Evolutionary conservation across 30 jellyfish, hydroid and myxozoan genomes (phyloP).

Genomic region (Thelohanellus kitauei): DNA sequence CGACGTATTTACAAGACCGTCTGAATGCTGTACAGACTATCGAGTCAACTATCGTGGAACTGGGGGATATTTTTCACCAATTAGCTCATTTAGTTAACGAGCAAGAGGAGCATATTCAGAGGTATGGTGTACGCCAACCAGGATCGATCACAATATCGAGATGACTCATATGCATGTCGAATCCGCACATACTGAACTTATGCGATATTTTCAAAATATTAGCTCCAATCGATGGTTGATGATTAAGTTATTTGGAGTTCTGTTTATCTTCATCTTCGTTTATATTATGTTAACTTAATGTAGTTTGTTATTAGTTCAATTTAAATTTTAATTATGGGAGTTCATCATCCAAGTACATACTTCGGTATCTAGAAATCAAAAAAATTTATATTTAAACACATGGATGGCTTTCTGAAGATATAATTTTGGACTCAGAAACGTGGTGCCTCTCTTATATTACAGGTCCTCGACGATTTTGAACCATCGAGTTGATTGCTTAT

Average conservation of each 20-base stretch:
- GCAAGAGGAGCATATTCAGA: conserved; percentile 82
- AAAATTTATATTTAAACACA: too few relatives aligned
- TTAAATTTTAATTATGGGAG: too few relatives aligned
- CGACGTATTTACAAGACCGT: conserved; percentile 26
- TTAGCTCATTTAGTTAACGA: conserved; percentile 81
- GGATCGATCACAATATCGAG: conserved; percentile 73
- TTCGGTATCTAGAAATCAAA: too few relatives aligned
- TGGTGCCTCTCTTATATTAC: too few relatives aligned
- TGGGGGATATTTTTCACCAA: conserved; percentile 81
- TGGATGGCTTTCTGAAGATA: too few relatives aligned
- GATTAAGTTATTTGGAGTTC: conserved; percentile 32
- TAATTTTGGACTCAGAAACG: too few relatives aligned
- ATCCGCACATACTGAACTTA: conserved; percentile 73
- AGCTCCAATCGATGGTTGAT: conserved; percentile 90
- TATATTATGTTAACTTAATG: conserved; percentile 27
- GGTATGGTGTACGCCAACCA: conserved; percentile 13
- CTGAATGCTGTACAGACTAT: conserved; percentile 79
- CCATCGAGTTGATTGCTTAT: too few relatives aligned
- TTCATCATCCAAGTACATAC: too few relatives aligned
- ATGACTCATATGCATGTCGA: conserved; percentile 82
- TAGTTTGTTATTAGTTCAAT: too few relatives aligned
- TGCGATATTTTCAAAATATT: conserved; percentile 46
- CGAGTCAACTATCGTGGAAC: conserved; percentile 87
- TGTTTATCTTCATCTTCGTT: conserved; percentile 33
- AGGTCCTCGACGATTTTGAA: too few relatives aligned